Evolutionary conservation across 2,113 vertebrate species (phyloP).

Genomic region (Lethenteron camtschaticum): DNA sequence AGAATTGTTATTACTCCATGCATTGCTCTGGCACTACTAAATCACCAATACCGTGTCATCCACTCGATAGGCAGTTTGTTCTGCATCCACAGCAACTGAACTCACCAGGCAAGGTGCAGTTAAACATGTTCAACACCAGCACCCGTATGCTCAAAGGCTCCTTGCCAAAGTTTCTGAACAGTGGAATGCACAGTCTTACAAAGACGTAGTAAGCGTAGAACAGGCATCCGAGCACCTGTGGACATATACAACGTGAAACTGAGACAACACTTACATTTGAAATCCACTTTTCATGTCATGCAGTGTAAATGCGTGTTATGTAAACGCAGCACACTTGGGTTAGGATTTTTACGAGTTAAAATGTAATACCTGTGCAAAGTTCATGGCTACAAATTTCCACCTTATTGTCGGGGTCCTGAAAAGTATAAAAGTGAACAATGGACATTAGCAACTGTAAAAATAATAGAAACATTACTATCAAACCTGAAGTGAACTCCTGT

Average conservation of each 20-base stretch:
- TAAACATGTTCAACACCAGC: constrained; percentile 74
- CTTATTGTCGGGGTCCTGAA: constrained; percentile 48
- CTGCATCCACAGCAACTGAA: background rate
- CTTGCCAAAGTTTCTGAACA: constrained; percentile 47
- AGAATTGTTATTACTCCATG: too few species aligned
- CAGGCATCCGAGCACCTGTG: constrained; percentile 59
- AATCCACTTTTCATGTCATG: too few species aligned
- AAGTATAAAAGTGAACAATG: constrained; percentile 7
- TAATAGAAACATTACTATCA: background rate
- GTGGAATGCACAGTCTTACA: constrained; percentile 60
- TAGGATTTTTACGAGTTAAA: too few species aligned
- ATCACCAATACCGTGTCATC: too few species aligned
- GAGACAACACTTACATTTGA: too few species aligned
- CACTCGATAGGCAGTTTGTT: too few species aligned
- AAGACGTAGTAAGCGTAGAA: constrained; percentile 81
- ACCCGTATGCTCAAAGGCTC: constrained; percentile 55
- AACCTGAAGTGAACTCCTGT: background rate
- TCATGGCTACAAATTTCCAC: constrained; percentile 68
- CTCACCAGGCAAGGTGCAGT: constrained; percentile 76
- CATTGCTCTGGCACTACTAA: too few species aligned
- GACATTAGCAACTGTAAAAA: background rate
- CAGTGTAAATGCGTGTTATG: too few species aligned
- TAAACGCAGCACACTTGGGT: too few species aligned
- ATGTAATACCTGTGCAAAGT: constrained; percentile 51
- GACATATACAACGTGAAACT: constrained; percentile 3